Conservation (phyloP, 2,797 vertebrate genomes). For the Leptoclinus maculatus region DNA sequence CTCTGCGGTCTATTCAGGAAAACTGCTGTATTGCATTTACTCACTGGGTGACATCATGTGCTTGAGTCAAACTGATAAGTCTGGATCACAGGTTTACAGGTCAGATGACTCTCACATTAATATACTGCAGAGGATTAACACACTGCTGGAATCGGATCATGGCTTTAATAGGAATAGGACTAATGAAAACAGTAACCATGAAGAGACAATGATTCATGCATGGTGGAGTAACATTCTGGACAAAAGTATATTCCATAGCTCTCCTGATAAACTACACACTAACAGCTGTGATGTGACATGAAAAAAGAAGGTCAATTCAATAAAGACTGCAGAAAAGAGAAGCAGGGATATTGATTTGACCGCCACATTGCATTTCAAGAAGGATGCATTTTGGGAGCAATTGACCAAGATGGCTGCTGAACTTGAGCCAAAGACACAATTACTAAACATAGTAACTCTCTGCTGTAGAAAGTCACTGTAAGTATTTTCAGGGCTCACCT, state of each 20-base stretch:
- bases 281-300: not conserved
- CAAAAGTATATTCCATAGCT: not conserved
- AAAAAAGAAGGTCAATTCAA: not conserved
- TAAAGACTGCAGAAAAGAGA: slow-evolving; percentile 8
- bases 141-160: not conserved
- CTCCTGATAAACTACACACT: not conserved
- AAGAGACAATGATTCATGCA: slow-evolving; percentile 12
- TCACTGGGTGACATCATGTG: slow-evolving; percentile 20
- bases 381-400: slow-evolving; percentile 38
- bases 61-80: slow-evolving; percentile 19
- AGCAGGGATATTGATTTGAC: slow-evolving; percentile 20
- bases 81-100: slow-evolving; percentile 26
- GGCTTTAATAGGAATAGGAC: not conserved
- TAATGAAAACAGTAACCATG: not conserved
- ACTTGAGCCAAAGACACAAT: slow-evolving; percentile 51
- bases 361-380: slow-evolving; percentile 33
- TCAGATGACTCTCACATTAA: slow-evolving; percentile 8
- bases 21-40: not conserved
- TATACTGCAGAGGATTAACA: slow-evolving; percentile 30
- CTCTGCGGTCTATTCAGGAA: not conserved
- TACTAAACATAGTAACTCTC: slow-evolving; percentile 34
- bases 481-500: slow-evolving; percentile 80
- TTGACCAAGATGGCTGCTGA: slow-evolving; percentile 40
- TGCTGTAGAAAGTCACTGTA: slow-evolving; percentile 5
- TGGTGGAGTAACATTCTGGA: not conserved